Evolutionary conservation across 2,888 invertebrate species (phyloP).

Genomic region (Notodonta ziczac): DNA sequence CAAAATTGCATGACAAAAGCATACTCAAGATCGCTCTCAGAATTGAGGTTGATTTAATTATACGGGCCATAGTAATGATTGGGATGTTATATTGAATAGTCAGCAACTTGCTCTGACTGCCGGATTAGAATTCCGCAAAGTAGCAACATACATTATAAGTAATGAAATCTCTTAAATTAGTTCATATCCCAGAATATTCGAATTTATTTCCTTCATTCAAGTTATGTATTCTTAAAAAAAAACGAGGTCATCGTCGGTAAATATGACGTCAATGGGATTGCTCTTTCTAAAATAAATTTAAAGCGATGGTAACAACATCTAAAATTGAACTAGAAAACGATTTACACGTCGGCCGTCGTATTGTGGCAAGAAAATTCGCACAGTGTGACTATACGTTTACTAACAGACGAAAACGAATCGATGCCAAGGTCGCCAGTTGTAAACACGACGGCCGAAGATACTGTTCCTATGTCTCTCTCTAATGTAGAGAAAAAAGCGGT

Average conservation of each 20-base stretch:
- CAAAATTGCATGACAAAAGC: no score
- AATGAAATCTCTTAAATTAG: no score
- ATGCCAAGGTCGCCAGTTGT: slow-evolving; percentile 57
- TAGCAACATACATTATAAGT: no score
- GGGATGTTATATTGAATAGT: no score
- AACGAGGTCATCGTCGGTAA: neutral
- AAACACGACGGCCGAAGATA: slow-evolving; percentile 34
- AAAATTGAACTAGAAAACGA: neutral
- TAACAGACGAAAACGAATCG: slow-evolving; percentile 49
- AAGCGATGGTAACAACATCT: neutral
- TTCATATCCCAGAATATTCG: no score
- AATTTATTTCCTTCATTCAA: no score
- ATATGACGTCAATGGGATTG: neutral
- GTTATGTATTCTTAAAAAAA: neutral
- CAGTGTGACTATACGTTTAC: slow-evolving; percentile 40
- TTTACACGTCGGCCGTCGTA: neutral
- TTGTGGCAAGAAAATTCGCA: slow-evolving; percentile 7
- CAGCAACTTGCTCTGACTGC: no score
- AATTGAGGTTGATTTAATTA: no score
- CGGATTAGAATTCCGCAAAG: no score
- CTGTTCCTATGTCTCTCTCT: slow-evolving; percentile 40
- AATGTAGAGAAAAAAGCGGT: slow-evolving; percentile 1
- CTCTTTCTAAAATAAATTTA: neutral
- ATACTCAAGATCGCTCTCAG: no score
- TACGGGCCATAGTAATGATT: no score